A percentile compares a stretch with the other conserved stretches of the same genome.
Evolutionary conservation across 2,888 invertebrate species (phyloP).

Genomic region (Quadroppia sp.): DNA sequence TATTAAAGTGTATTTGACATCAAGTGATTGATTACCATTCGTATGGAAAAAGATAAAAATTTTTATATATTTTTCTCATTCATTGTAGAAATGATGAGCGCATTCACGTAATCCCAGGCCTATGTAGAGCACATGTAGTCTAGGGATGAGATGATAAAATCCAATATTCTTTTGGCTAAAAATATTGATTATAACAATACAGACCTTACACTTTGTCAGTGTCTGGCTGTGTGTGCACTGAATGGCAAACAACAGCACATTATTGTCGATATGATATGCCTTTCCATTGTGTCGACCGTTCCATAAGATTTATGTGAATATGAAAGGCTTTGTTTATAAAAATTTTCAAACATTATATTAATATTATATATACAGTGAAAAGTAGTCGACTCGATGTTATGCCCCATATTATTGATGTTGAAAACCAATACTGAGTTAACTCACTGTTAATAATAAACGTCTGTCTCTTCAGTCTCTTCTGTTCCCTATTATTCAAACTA

Average conservation of each 20-base stretch:
- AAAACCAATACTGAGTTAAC: constrained; percentile 28
- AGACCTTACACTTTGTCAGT: neutral
- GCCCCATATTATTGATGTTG: constrained; percentile 29
- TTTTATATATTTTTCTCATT: constrained; percentile 9
- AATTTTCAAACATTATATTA: constrained; percentile 23
- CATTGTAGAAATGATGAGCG: neutral
- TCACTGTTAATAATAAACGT: constrained; percentile 12
- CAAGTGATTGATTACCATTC: constrained; percentile 6
- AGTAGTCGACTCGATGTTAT: neutral
- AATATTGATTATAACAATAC: neutral
- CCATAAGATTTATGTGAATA: constrained; percentile 11
- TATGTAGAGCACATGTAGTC: neutral
- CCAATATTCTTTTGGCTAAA: neutral
- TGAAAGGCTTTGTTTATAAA: constrained; percentile 31
- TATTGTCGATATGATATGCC: constrained; percentile 7
- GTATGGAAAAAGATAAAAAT: constrained; percentile 5
- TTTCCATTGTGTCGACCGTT: constrained; percentile 18
- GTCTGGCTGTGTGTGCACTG: neutral
- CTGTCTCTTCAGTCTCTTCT: neutral
- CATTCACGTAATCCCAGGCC: neutral
- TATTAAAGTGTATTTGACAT: constrained; percentile 32
- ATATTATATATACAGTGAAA: neutral
- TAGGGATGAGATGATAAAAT: constrained; percentile 1
- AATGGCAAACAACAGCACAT: neutral
- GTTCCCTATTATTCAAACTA: neutral